Evolutionary conservation across 2,797 vertebrate species (phyloP).

Genomic region (Cynopterus sphinx): DNA sequence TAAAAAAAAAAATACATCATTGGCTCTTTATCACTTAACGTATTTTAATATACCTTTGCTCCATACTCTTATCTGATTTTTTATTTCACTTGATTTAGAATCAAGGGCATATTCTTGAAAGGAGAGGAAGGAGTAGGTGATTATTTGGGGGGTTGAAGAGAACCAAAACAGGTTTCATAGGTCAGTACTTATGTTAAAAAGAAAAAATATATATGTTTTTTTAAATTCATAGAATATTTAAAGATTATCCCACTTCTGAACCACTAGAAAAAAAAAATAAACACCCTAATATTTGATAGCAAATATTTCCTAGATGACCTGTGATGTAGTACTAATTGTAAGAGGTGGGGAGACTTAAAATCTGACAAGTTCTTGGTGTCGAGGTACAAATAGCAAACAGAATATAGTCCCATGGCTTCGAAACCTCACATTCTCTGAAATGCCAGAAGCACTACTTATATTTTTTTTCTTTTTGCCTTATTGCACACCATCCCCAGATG

Average conservation of each 20-base stretch:
- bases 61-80: fast-evolving
- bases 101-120: not conserved
- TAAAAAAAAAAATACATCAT: not conserved
- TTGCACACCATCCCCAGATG: conserved; percentile 51
- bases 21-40: not conserved
- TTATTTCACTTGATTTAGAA: not conserved
- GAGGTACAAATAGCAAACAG: conserved; percentile 34
- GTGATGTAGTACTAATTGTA: not conserved
- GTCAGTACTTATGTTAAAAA: not conserved
- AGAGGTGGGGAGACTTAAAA: not conserved
- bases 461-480: conserved; percentile 54
- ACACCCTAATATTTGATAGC: not conserved
- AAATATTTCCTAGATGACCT: not conserved
- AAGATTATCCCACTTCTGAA: not conserved
- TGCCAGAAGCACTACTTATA: conserved; percentile 42
- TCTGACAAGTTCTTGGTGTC: not conserved
- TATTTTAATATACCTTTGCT: not conserved
- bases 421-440: not conserved
- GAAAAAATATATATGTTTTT: not conserved
- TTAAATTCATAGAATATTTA: not conserved
- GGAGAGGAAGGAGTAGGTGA: fast-evolving
- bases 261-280: not conserved
- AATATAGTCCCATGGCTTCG: not conserved
- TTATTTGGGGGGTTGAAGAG: no score
- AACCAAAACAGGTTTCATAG: not conserved